A percentile compares a stretch with the other conserved stretches of the same genome.
Conservation (phyloP, 2,888 invertebrate genomes). For the Choreutis nemorana region DNA sequence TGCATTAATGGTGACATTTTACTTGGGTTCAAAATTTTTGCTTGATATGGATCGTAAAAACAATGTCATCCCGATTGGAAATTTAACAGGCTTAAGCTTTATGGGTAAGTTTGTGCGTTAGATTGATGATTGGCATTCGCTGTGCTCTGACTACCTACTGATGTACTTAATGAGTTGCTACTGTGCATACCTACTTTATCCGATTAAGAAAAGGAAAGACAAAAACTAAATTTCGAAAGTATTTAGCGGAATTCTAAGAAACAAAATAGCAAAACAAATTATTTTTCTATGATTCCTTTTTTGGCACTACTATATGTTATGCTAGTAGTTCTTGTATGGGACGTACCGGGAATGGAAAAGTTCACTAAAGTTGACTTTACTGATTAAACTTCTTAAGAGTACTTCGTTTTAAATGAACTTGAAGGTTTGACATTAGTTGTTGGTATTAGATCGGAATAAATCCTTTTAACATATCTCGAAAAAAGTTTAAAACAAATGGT, state of each 20-base stretch:
- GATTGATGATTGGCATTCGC: not conserved
- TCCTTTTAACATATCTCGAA: no score
- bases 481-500: no score
- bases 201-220: slow-evolving; percentile 12
- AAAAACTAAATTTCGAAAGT: not conserved
- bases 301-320: no score
- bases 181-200: slow-evolving; percentile 17
- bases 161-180: slow-evolving; percentile 15
- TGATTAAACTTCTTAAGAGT: no score
- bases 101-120: slow-evolving; percentile 1
- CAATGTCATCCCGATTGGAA: slow-evolving; percentile 25
- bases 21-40: slow-evolving; percentile 25
- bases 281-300: no score
- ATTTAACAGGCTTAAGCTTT: slow-evolving; percentile 26
- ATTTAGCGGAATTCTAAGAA: not conserved
- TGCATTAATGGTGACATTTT: slow-evolving; percentile 24
- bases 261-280: no score
- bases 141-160: not conserved
- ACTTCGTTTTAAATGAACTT: no score
- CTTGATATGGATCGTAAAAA: slow-evolving; percentile 25
- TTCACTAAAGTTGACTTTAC: no score
- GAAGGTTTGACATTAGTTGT: no score
- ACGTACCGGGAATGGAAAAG: no score
- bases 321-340: no score
- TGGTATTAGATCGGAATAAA: no score